These are phyloP conservation scores for Phrynocephalus forsythii DNA, from an alignment of 2,797 vertebrate species.

Conservation along the genomic window DNA sequence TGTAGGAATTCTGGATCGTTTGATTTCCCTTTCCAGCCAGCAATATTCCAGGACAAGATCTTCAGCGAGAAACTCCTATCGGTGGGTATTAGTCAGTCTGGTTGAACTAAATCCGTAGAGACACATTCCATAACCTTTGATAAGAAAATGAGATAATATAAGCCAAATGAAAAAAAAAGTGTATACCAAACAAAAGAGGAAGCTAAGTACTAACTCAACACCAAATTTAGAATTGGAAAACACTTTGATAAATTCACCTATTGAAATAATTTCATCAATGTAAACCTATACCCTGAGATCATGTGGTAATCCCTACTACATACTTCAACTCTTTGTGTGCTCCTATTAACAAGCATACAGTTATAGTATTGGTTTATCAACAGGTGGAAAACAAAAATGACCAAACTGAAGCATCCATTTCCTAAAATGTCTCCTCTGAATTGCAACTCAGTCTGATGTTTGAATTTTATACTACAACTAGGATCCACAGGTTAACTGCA, in stretches of 20 bases:
- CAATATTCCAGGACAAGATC: no score
- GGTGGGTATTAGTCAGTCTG: no score
- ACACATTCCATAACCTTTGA: neutral
- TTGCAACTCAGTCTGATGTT: neutral
- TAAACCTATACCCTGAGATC: neutral
- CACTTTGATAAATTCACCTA: neutral
- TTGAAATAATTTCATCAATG: neutral
- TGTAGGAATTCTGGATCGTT: no score
- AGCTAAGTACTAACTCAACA: neutral
- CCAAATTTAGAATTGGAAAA: neutral
- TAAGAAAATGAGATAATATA: neutral
- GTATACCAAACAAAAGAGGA: no score
- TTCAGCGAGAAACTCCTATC: no score
- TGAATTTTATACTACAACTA: neutral
- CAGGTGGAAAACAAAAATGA: neutral
- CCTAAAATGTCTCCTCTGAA: neutral
- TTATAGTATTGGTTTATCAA: neutral
- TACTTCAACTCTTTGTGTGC: neutral
- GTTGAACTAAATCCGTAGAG: no score
- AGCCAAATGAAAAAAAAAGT: neutral
- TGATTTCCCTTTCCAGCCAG: no score
- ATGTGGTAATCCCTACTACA: neutral
- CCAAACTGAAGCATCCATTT: neutral
- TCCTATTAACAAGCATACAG: neutral
- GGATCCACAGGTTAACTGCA: neutral